Percentiles rank a stretch among this genome's conserved stretches.
phyloP scores from a whole-genome alignment of 2,113 vertebrate species.

The Tenebrosternarchus preto region DNA sequence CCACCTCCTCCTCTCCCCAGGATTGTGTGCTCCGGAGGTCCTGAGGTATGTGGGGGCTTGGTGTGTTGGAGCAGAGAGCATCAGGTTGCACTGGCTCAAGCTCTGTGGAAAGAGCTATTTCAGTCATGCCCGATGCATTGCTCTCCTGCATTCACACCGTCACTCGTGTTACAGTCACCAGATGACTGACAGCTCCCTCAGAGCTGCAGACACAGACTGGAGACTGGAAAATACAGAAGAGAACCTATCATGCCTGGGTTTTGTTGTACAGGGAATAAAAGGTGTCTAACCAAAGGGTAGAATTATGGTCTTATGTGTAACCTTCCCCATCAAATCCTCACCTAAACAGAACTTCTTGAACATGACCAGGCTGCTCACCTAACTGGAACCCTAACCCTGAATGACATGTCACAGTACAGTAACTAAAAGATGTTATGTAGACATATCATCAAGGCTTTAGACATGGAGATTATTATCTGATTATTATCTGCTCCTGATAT shows the following conservation, averaged over 20 bases:
- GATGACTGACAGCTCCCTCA: constrained; percentile 56
- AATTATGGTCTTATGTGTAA: background rate
- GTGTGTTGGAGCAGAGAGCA: constrained; percentile 13
- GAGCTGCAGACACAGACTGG: background rate
- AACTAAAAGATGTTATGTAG: too few species aligned
- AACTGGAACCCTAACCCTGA: too few species aligned
- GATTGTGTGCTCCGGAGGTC: background rate
- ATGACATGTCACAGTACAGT: too few species aligned
- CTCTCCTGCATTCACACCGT: constrained; percentile 49
- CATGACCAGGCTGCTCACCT: too few species aligned
- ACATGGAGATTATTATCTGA: too few species aligned
- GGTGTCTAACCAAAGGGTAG: background rate
- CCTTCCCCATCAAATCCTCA: background rate
- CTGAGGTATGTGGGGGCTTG: constrained; percentile 32
- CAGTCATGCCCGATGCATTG: constrained; percentile 61
- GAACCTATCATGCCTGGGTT: constrained; percentile 1
- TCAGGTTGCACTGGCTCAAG: constrained; percentile 50
- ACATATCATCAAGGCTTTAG: too few species aligned
- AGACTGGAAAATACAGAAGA: constrained; percentile 33
- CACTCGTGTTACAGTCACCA: constrained; percentile 57
- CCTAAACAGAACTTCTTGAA: too few species aligned
- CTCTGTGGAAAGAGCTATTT: constrained; percentile 58
- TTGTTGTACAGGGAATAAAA: constrained; percentile 35
- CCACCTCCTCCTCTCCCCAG: background rate
- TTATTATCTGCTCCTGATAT: too few species aligned